These are phyloP conservation scores for Aleiodes alternator DNA, from an alignment of 2,888 invertebrate genomes.

Conservation along the genomic window DNA sequence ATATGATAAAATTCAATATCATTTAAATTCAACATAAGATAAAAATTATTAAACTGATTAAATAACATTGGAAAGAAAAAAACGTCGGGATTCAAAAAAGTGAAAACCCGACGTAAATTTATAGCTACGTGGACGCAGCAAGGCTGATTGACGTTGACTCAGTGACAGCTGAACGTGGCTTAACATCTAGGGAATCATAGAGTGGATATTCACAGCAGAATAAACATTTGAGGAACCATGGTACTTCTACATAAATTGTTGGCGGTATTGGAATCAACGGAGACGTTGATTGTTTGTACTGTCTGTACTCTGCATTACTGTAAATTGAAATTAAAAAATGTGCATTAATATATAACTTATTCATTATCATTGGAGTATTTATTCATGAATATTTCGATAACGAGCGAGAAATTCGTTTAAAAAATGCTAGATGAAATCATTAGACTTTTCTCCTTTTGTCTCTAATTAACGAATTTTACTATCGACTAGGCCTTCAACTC, in stretches of 20 bases:
- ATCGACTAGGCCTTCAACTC: constrained; percentile 70
- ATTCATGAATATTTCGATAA: too few relatives aligned
- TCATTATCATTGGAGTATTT: constrained; percentile 1
- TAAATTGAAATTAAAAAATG: constrained; percentile 61
- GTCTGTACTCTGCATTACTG: constrained; percentile 89
- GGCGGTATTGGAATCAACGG: constrained; percentile 93
- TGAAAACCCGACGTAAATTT: constrained; percentile 75
- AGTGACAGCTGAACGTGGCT: constrained; percentile 81
- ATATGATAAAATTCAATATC: background rate
- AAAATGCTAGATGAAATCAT: too few relatives aligned
- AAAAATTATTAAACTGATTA: background rate
- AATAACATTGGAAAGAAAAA: background rate
- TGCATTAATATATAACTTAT: constrained; percentile 24
- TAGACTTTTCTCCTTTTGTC: too few relatives aligned
- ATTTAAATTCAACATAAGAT: constrained; percentile 13
- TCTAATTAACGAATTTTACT: too few relatives aligned
- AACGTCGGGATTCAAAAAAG: constrained; percentile 30
- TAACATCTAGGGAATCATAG: constrained; percentile 86
- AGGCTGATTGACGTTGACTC: constrained; percentile 84
- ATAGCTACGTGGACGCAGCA: constrained; percentile 85
- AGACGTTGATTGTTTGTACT: constrained; percentile 92
- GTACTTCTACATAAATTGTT: constrained; percentile 90
- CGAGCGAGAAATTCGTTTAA: too few relatives aligned
- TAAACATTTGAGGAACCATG: constrained; percentile 87
- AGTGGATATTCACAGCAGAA: constrained; percentile 93